phyloP scores from a whole-genome alignment of 2,113 vertebrate genomes.

The Datnioides undecimradiatus region DNA sequence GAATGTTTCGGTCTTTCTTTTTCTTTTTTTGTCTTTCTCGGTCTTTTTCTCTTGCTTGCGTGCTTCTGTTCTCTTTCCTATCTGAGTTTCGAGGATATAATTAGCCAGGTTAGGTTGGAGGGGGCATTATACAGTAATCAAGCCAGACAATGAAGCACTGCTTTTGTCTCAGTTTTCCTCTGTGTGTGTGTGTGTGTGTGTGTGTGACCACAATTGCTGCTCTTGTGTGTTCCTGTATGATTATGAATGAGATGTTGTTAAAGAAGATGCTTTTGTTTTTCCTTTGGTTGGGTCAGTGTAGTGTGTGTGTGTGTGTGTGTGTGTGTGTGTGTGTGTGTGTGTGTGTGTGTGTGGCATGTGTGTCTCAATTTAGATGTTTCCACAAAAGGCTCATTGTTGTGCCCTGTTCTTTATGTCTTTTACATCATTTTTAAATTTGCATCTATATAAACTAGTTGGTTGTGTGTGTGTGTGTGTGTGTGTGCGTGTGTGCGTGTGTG shows the following conservation, averaged over 20 bases:
- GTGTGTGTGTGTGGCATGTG: slow-evolving; percentile 18
- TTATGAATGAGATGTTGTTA: slow-evolving; percentile 63
- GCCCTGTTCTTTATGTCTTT: neutral
- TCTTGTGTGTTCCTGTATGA: slow-evolving; percentile 29
- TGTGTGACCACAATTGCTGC: slow-evolving; percentile 21
- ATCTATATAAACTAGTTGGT: slow-evolving; percentile 3
- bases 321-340: slow-evolving; percentile 32
- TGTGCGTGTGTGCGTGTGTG: slow-evolving; percentile 4
- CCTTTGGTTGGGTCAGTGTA: slow-evolving; percentile 20
- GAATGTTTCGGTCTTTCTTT: neutral
- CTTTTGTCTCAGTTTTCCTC: slow-evolving; percentile 6
- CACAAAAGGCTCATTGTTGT: slow-evolving; percentile 48
- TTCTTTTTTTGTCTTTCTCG: neutral
- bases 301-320: slow-evolving; percentile 21
- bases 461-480: slow-evolving; percentile 5
- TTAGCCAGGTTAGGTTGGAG: slow-evolving; percentile 33
- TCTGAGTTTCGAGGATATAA: slow-evolving; percentile 26
- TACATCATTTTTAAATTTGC: neutral
- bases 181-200: slow-evolving; percentile 3
- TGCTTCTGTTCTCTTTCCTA: neutral
- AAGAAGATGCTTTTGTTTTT: slow-evolving; percentile 63
- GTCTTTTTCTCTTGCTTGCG: neutral
- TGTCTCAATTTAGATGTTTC: slow-evolving; percentile 6
- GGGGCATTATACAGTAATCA: slow-evolving; percentile 64
- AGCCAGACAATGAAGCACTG: slow-evolving; percentile 40